Percentiles rank a stretch among this genome's conserved stretches.
Evolutionary conservation across 2,888 invertebrate genomes (phyloP).

Genomic region (Xylophagus ater): DNA sequence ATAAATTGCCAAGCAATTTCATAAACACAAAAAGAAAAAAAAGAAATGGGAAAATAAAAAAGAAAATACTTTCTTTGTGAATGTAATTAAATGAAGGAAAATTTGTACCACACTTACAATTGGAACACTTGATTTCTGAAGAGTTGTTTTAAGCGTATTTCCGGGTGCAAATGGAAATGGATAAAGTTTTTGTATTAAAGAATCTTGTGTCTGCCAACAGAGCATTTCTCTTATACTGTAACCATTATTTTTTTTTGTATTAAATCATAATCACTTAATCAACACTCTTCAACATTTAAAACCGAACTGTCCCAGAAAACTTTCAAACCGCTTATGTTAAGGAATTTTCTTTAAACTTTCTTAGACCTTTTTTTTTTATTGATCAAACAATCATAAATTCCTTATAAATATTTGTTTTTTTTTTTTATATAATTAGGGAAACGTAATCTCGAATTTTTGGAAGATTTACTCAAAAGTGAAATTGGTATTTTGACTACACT

Average conservation of each 20-base stretch:
- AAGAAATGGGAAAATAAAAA: not conserved
- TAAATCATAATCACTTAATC: not conserved
- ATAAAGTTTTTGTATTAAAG: constrained; percentile 28
- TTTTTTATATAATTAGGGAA: too few relatives aligned
- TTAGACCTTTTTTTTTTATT: too few relatives aligned
- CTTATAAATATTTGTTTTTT: too few relatives aligned
- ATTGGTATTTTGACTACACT: too few relatives aligned
- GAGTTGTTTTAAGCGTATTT: constrained; percentile 30
- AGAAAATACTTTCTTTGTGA: not conserved
- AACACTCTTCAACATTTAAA: too few relatives aligned
- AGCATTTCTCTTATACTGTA: constrained; percentile 24
- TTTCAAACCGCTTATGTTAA: too few relatives aligned
- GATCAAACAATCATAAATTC: too few relatives aligned
- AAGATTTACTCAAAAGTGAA: too few relatives aligned
- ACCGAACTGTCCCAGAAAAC: too few relatives aligned
- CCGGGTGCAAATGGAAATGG: constrained; percentile 26
- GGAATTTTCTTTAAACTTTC: too few relatives aligned
- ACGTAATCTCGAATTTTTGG: too few relatives aligned
- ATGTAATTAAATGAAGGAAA: not conserved
- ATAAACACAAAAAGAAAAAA: not conserved
- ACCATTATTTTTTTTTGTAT: not conserved
- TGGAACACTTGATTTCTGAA: constrained; percentile 35
- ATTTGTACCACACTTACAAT: constrained; percentile 30
- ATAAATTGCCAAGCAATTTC: not conserved
- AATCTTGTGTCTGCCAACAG: constrained; percentile 34